Percentiles rank a stretch among this genome's conserved stretches.
phyloP scores from a whole-genome alignment of 2,797 vertebrate species.

The Naso thynnoides region DNA sequence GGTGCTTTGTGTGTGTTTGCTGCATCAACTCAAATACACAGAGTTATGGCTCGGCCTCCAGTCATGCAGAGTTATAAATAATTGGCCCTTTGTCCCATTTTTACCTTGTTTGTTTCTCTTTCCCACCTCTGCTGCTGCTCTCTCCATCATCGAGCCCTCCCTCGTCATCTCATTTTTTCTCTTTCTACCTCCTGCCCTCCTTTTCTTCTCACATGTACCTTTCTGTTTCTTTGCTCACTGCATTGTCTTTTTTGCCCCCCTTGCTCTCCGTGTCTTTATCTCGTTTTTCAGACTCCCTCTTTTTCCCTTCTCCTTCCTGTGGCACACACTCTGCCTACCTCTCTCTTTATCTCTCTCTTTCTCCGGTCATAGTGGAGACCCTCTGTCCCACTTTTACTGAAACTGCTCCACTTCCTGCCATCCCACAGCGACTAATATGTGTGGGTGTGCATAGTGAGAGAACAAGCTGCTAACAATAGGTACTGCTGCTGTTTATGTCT shows the following conservation, averaged over 20 bases:
- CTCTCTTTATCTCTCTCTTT: constrained; percentile 28
- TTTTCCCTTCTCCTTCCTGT: constrained; percentile 17
- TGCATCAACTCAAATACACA: constrained; percentile 40
- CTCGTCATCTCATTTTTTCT: constrained; percentile 36
- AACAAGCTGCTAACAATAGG: constrained; percentile 36
- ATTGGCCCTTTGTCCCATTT: constrained; percentile 79
- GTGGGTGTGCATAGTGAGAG: constrained; percentile 1
- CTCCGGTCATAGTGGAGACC: constrained; percentile 67
- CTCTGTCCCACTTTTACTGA: constrained; percentile 75
- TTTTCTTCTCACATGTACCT: constrained; percentile 4
- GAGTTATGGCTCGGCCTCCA: constrained; percentile 55
- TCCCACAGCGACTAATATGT: constrained; percentile 44
- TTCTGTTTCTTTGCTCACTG: constrained; percentile 12
- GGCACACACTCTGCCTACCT: constrained; percentile 13
- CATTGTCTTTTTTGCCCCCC: constrained; percentile 9
- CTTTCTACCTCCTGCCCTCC: constrained; percentile 4
- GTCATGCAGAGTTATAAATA: constrained; percentile 78
- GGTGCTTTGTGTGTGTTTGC: constrained; percentile 34
- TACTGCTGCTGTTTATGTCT: constrained; percentile 43
- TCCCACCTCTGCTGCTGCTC: constrained; percentile 37
- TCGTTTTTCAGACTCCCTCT: constrained; percentile 9
- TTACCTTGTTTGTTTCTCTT: constrained; percentile 66
- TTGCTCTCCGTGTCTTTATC: constrained; percentile 19
- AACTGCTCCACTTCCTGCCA: constrained; percentile 62
- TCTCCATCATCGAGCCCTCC: constrained; percentile 43